Conservation (phyloP, 2,888 invertebrate genomes). For the Timandra comae region DNA sequence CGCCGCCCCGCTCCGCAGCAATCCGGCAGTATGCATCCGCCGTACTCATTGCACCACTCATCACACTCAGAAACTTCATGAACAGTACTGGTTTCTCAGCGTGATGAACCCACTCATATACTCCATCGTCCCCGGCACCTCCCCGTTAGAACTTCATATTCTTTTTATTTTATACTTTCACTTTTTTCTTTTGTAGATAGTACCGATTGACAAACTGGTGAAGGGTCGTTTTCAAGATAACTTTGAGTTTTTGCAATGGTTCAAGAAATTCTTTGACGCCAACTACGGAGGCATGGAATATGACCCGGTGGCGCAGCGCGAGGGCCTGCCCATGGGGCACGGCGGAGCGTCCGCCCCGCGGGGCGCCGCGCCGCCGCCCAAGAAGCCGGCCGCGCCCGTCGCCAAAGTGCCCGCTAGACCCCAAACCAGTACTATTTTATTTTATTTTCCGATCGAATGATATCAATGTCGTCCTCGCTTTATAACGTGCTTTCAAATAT, state of each 20-base stretch:
- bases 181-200: conserved; percentile 83
- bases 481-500: conserved; percentile 9
- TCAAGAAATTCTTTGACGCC: conserved; percentile 99
- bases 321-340: conserved; percentile 90
- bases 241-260: conserved; percentile 99
- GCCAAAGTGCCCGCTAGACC: conserved; percentile 79
- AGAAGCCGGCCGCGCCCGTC: conserved; percentile 67
- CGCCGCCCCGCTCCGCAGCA: conserved; percentile 42
- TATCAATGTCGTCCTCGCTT: conserved; percentile 19
- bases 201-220: conserved; percentile 95
- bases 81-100: not conserved
- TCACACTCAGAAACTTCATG: conserved; percentile 35
- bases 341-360: conserved; percentile 78
- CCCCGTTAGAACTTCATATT: conserved; percentile 37
- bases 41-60: conserved; percentile 29
- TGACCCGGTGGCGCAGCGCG: conserved; percentile 91
- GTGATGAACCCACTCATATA: conserved; percentile 5
- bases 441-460: conserved; percentile 38
- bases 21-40: conserved; percentile 63
- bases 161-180: conserved; percentile 52
- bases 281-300: conserved; percentile 97
- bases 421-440: conserved; percentile 75
- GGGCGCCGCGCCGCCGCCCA: conserved; percentile 52
- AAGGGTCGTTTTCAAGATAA: conserved; percentile 99
- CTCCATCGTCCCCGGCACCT: conserved; percentile 39